Evolutionary conservation across 2,888 invertebrate genomes (phyloP).

Genomic region (Didymodactylos carnosus): DNA sequence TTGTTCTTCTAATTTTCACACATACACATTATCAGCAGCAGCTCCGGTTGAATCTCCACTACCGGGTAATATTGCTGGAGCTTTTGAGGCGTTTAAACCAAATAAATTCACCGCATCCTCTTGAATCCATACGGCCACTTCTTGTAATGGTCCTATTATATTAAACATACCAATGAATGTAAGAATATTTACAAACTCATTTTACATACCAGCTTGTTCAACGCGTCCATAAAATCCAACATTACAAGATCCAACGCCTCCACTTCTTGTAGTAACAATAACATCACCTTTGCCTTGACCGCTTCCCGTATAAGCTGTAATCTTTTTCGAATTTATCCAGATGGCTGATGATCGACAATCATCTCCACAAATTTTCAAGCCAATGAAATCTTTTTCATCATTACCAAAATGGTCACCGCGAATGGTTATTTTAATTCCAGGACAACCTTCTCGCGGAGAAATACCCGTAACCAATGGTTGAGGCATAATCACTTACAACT

Average conservation of each 20-base stretch:
- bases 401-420: constrained; percentile 82
- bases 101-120: background rate
- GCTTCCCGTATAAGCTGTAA: constrained; percentile 77
- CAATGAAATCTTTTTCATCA: constrained; percentile 63
- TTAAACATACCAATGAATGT: background rate
- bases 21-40: background rate
- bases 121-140: background rate
- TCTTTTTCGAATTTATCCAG: constrained; percentile 93
- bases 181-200: background rate
- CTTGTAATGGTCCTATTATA: background rate
- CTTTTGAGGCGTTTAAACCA: background rate
- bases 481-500: too few relatives aligned
- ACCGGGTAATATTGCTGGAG: background rate
- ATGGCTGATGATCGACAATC: constrained; percentile 84
- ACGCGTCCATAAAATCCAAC: constrained; percentile 11
- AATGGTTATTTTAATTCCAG: constrained; percentile 78
- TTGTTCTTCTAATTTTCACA: background rate
- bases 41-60: background rate
- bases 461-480: constrained; percentile 73
- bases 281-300: constrained; percentile 37
- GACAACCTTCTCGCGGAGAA: constrained; percentile 92
- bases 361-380: constrained; percentile 76
- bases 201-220: background rate
- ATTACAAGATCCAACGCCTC: constrained; percentile 48
- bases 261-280: constrained; percentile 28